phyloP scores from a whole-genome alignment of 2,797 vertebrate genomes.

The Austrolebias charrua region DNA sequence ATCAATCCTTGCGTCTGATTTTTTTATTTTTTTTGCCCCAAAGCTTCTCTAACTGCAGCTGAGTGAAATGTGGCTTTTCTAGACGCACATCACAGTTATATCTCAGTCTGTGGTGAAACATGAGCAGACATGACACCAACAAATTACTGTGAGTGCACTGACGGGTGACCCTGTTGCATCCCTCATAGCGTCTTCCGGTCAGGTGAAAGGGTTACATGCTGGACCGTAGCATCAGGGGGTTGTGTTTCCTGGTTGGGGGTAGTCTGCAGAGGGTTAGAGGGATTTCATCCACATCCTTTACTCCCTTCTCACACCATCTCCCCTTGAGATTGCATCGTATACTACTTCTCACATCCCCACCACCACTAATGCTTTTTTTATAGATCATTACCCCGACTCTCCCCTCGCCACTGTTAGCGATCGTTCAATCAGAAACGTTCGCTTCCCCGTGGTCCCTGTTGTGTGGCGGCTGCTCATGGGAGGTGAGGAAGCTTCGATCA shows the following conservation, averaged over 20 bases:
- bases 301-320: conserved; percentile 60
- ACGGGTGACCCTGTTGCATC: conserved; percentile 34
- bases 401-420: conserved; percentile 60
- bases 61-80: background rate
- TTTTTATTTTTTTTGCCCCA: background rate
- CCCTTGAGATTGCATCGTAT: conserved; percentile 48
- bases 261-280: background rate
- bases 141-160: conserved; percentile 37
- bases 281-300: conserved; percentile 63
- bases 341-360: conserved; percentile 57
- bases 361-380: conserved; percentile 70
- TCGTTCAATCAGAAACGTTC: conserved; percentile 69
- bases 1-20: conserved; percentile 60
- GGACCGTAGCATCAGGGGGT: conserved; percentile 25
- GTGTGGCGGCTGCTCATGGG: conserved; percentile 54
- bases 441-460: conserved; percentile 41
- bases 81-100: conserved; percentile 1
- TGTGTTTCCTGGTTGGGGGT: conserved; percentile 43
- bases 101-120: conserved; percentile 22
- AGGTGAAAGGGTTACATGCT: conserved; percentile 7
- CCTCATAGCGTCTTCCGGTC: conserved; percentile 18
- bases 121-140: conserved; percentile 20
- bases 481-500: conserved; percentile 57
- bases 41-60: background rate
- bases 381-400: conserved; percentile 73